Base-by-base conservation (phyloP, 2,888 invertebrate genomes). In the Xanthostigma xanthostigma region DNA sequence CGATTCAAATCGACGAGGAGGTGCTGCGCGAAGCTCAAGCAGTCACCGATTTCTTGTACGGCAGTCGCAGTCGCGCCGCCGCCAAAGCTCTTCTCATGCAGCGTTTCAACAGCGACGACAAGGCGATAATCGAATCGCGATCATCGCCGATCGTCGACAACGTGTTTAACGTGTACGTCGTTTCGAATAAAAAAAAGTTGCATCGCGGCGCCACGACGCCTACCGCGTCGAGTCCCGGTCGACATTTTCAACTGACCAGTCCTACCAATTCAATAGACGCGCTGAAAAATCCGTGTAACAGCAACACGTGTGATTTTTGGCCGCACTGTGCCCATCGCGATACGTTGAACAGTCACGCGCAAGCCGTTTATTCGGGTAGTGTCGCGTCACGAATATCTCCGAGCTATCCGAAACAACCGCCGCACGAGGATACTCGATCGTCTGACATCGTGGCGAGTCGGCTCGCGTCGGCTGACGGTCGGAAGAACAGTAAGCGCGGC, bases 221-320 rank as follows among this genome's bases (percentile, higher is more conserved):
- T 0, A 64, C 59, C 49, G 60, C 65, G 44, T 55, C 59, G 49
- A 59, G 27, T 27, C 27, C 27, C 27, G 57, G 12, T 52, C 58
- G 4, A 60, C 58, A 44, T 58, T 58, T 10, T 46, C 60, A 58
- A 45, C 45, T 49, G 44, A 50, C 55, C 9, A 54, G 50, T 46
- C 53, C 53, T 36, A 53, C 50, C 42, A 48, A 43, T 44, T 41
- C 9, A 48, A 46, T 49, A 41, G 10, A 17, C 42, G 33, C 14
- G 17, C 3, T 62, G 9, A 64, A 62, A 44, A 58, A 64, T 46
- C 65, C 69, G 36, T 76, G 74, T 59, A 73, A 68, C 56, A 69
- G 71, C 45, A 72, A 69, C 51, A 71, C 72, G 10, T 78, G 78
- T 58, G 75, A 77, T 56, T 79, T 76, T 63, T 79, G 79, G 79